Base-by-base conservation (phyloP, 2,113 vertebrate species). In the Calidris pygmaea region DNA sequence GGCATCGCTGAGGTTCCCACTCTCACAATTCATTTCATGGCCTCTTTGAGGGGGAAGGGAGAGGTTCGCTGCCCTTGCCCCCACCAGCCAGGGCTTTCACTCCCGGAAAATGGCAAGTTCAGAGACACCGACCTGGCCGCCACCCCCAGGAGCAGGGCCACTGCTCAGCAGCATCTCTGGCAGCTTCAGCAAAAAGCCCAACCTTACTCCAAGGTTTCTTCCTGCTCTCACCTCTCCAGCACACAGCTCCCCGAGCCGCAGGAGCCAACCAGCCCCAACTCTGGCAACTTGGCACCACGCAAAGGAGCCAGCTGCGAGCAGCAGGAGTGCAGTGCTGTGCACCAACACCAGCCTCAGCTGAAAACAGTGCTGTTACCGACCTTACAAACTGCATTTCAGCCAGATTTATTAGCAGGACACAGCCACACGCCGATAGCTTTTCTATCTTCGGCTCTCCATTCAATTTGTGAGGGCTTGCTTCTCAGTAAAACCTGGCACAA, bases 281-380 rank as follows among this genome's bases (percentile, higher is more conserved):
- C 4, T 34, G 29, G 58, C 47, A 35, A 7, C 47, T 26, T 48
- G 7, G 53, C 58, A 0, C 52, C 3, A 13, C 0, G 5, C 41
- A 30, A 14, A 20, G 10, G 55, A 76, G 34, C 45, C 20, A 20
- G 13, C 63, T 68, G 26, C 13, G 27, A 32, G 55, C 3, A 45
- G 47, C 43, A 35, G 13, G 20, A 4, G 10, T 23, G 14, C 55
- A 6, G 34, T 2, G 16, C 7, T 45, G 45, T 7, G 47, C 79
- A 30, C 26, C 1, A 2, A 12, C 75, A 20, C 23, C 76, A 45
- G 58, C 63, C 14, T 14, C 20, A 39, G 59, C 43, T 63, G 71
- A 8, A 58, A 9, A 9, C 2, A 47, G 5, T 8, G 34, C 16
- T 55, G 35, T 34, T 1, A 10, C 1, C 29, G 7, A 20, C 2